A percentile compares a stretch with the other conserved stretches of the same genome.
Evolutionary conservation across 2,888 invertebrate genomes (phyloP).

Genomic region (Germaria angustata): DNA sequence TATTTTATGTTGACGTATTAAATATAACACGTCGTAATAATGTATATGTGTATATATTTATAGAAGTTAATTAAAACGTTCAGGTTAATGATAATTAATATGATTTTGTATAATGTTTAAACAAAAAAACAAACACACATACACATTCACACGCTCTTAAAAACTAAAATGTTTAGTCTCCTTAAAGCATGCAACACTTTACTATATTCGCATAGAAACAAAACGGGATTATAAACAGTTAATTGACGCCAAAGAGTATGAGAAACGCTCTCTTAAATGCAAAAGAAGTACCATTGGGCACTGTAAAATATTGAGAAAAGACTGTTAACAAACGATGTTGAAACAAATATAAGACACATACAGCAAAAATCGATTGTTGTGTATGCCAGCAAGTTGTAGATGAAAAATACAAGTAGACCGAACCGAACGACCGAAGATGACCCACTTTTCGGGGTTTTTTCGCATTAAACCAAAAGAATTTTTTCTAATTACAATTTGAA

Average conservation of each 20-base stretch:
- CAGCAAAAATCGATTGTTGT: conserved; percentile 76
- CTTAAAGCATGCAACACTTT: conserved; percentile 60
- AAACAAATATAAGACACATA: conserved; percentile 62
- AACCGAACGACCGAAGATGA: conserved; percentile 77
- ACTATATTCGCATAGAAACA: conserved; percentile 25
- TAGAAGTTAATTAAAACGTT: too few species aligned
- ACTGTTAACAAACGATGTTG: conserved; percentile 54
- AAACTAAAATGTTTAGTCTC: neutral
- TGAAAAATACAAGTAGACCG: conserved; percentile 74
- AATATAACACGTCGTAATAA: too few species aligned
- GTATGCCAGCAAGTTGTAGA: conserved; percentile 62
- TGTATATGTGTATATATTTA: too few species aligned
- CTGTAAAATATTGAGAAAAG: conserved; percentile 11
- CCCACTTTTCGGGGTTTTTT: conserved; percentile 78
- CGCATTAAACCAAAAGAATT: conserved; percentile 76
- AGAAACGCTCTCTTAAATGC: conserved; percentile 32
- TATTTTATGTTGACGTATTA: too few species aligned
- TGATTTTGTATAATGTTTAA: too few species aligned
- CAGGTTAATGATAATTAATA: too few species aligned
- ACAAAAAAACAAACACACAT: neutral
- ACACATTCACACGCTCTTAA: neutral
- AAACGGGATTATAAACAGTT: conserved; percentile 53
- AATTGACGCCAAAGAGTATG: conserved; percentile 42
- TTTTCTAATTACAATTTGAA: conserved; percentile 72
- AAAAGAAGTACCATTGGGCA: conserved; percentile 46